Conservation (phyloP, 2,888 invertebrate genomes). For the Rotaria sp. region DNA sequence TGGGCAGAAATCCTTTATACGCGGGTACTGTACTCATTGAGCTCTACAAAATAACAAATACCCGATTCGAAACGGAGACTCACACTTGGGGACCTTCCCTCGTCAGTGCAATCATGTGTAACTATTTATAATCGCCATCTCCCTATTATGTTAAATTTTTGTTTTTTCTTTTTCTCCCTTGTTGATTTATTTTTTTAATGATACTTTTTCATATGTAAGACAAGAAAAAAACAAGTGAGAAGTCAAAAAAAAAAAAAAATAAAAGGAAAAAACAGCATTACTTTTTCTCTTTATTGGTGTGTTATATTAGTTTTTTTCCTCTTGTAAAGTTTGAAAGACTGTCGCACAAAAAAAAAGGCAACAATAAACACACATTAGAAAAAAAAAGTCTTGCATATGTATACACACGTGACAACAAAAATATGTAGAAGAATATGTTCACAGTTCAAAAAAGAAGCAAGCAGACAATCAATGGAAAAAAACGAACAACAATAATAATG, state of each 20-base stretch:
- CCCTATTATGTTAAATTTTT: too few relatives aligned
- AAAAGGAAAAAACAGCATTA: not conserved
- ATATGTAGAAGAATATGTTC: slow-evolving; percentile 8
- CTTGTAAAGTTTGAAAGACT: slow-evolving; percentile 15
- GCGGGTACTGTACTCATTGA: too few relatives aligned
- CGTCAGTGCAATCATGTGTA: too few relatives aligned
- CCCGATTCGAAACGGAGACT: too few relatives aligned
- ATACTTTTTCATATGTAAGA: not conserved
- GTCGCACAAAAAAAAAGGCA: not conserved
- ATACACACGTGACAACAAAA: not conserved
- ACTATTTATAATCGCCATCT: too few relatives aligned
- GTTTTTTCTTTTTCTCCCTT: not conserved
- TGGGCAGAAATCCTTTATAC: too few relatives aligned
- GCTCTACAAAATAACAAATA: too few relatives aligned
- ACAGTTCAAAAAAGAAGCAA: not conserved
- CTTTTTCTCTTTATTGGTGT: not conserved
- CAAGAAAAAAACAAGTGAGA: not conserved
- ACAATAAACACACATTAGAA: not conserved
- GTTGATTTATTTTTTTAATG: not conserved
- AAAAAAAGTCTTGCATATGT: not conserved
- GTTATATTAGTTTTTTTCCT: not conserved
- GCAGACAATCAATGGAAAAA: not conserved
- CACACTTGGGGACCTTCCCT: too few relatives aligned
- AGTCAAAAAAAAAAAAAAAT: not conserved
- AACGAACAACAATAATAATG: slow-evolving; percentile 1